A percentile compares a stretch with the other conserved stretches of the same genome.
These are phyloP conservation scores for Siderastrea siderea DNA, from an alignment of 92 coral and sea anemone species.

Conservation along the genomic window DNA sequence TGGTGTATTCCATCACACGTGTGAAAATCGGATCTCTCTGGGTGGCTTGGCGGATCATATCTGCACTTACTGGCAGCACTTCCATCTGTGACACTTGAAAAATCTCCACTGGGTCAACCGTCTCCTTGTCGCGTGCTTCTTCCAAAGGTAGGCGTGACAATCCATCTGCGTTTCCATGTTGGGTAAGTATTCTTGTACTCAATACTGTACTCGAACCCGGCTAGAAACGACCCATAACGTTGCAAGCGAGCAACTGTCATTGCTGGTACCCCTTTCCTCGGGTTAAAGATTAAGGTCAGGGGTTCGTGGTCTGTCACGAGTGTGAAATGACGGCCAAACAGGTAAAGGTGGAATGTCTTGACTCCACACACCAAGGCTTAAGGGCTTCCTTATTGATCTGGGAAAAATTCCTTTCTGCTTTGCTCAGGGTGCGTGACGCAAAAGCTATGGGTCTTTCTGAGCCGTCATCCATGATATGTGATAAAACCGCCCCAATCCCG, in stretches of 20 bases:
- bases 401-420: slow-evolving; percentile 61
- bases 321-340: slow-evolving; percentile 48
- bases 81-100: background rate
- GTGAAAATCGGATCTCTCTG: no score
- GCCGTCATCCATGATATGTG: slow-evolving; percentile 41
- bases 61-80: background rate
- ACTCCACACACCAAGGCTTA: slow-evolving; percentile 65
- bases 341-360: slow-evolving; percentile 48
- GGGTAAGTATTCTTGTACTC: background rate
- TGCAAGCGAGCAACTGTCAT: slow-evolving; percentile 58
- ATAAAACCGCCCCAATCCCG: slow-evolving; percentile 63
- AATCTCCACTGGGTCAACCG: background rate
- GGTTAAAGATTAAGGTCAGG: slow-evolving; percentile 53
- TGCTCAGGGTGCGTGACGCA: background rate
- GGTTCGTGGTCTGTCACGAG: slow-evolving; percentile 50
- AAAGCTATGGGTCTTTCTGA: background rate
- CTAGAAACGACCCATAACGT: no score
- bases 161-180: slow-evolving; percentile 62
- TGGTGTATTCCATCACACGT: no score
- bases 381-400: slow-evolving; percentile 72
- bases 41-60: no score
- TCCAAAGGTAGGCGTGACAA: slow-evolving; percentile 44
- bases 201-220: no score
- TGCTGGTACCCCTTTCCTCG: slow-evolving; percentile 65
- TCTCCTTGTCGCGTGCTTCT: slow-evolving; percentile 11